Conservation (phyloP, 2,797 vertebrate species). For the Channa striata region DNA sequence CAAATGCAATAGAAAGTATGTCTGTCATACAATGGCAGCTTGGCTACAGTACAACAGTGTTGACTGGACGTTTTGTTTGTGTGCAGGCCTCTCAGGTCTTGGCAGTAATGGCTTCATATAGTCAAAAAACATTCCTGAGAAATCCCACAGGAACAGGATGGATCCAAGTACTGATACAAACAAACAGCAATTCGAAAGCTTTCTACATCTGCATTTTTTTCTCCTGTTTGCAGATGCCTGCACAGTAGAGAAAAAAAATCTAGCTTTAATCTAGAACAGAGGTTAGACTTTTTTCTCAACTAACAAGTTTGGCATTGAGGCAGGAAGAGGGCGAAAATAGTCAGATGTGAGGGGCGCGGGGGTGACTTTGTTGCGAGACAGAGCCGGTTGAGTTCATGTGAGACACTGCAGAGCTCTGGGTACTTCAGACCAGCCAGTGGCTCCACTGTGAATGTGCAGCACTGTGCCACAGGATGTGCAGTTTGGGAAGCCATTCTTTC, state of each 20-base stretch:
- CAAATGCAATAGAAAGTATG: conserved; percentile 5
- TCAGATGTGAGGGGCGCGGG: conserved; percentile 6
- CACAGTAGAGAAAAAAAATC: background rate
- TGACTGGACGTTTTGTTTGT: conserved; percentile 33
- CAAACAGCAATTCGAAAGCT: conserved; percentile 22
- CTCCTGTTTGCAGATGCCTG: no score
- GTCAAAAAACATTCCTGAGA: conserved; percentile 55
- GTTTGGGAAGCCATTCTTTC: conserved; percentile 76
- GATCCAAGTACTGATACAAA: conserved; percentile 20
- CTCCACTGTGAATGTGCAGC: conserved; percentile 58
- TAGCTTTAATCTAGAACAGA: conserved; percentile 4
- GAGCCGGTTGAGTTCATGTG: conserved; percentile 50
- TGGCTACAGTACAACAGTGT: conserved; percentile 1
- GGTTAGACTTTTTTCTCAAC: conserved; percentile 2
- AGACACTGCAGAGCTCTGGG: conserved; percentile 22
- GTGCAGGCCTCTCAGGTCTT: conserved; percentile 37
- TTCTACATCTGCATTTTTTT: conserved; percentile 5
- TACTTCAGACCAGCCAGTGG: conserved; percentile 43
- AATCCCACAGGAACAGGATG: conserved; percentile 43
- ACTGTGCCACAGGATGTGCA: conserved; percentile 71
- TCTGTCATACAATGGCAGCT: conserved; percentile 5
- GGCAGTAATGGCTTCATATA: conserved; percentile 55
- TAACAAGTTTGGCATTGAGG: conserved; percentile 24
- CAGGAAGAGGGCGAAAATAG: conserved; percentile 12
- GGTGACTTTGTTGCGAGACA: conserved; percentile 28